Conservation (phyloP, 2,888 invertebrate species). For the Cryptus viduatorius region DNA sequence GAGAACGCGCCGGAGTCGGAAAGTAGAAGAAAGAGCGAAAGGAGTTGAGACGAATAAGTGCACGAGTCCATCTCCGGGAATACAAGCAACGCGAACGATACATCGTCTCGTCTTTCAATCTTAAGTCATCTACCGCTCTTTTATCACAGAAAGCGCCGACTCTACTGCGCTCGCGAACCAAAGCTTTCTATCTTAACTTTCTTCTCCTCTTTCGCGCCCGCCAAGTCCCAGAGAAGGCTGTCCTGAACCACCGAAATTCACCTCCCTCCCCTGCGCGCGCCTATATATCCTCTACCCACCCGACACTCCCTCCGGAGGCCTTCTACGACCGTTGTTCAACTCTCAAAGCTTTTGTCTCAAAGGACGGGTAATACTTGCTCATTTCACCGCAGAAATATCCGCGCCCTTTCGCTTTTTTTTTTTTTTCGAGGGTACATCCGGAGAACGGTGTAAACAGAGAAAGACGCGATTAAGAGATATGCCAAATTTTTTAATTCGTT, state of each 20-base stretch:
- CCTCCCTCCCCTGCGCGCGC: background rate
- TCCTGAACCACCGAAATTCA: slow-evolving; percentile 47
- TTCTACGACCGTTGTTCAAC: slow-evolving; percentile 38
- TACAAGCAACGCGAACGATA: slow-evolving; percentile 73
- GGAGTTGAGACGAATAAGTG: slow-evolving; percentile 71
- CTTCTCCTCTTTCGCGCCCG: slow-evolving; percentile 56
- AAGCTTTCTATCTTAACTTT: slow-evolving; percentile 39
- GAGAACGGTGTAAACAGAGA: slow-evolving; percentile 15
- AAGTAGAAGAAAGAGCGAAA: slow-evolving; percentile 49
- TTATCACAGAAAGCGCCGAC: slow-evolving; percentile 61
- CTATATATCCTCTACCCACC: slow-evolving; percentile 29
- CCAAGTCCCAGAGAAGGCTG: slow-evolving; percentile 45
- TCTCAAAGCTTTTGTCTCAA: slow-evolving; percentile 82
- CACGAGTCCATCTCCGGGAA: slow-evolving; percentile 75
- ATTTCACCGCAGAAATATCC: slow-evolving; percentile 75
- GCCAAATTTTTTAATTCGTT: background rate
- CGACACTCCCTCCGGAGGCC: slow-evolving; percentile 61
- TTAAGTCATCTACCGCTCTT: slow-evolving; percentile 63
- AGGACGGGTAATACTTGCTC: slow-evolving; percentile 79
- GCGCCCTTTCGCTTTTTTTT: slow-evolving; percentile 71
- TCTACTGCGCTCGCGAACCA: slow-evolving; percentile 50
- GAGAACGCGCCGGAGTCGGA: slow-evolving; percentile 45
- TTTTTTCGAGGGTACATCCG: slow-evolving; percentile 68
- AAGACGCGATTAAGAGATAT: background rate
- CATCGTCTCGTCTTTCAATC: slow-evolving; percentile 71